Conservation (phyloP, 1,140 invertebrate species). For the Euura saliciscinereae region DNA sequence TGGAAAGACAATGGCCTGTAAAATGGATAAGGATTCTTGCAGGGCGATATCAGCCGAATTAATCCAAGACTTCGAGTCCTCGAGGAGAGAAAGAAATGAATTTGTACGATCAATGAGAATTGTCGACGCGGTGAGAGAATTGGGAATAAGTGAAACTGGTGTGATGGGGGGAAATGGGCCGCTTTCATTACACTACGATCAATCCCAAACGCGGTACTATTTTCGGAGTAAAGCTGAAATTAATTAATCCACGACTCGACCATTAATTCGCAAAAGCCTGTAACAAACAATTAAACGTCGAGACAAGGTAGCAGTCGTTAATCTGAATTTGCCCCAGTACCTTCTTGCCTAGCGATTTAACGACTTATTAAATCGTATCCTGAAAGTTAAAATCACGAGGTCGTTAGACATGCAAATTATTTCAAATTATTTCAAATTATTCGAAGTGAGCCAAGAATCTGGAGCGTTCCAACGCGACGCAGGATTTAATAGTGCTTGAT, state of each 20-base stretch:
- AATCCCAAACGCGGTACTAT: background rate
- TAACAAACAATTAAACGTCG: background rate
- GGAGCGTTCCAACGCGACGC: background rate
- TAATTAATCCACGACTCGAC: conserved; percentile 1
- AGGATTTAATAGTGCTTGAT: conserved; percentile 1
- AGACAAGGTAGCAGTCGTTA: conserved; percentile 5
- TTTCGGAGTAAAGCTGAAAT: background rate
- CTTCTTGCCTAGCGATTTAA: conserved; percentile 1
- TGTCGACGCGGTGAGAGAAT: no score
- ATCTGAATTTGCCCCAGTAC: conserved; percentile 3
- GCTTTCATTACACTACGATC: background rate
- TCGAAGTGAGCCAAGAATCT: background rate
- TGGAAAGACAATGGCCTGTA: background rate
- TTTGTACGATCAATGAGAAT: no score
- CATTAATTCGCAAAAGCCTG: conserved; percentile 1
- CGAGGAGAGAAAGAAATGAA: no score
- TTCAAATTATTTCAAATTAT: conserved; percentile 8
- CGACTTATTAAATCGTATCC: conserved; percentile 4
- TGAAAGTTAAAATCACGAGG: background rate
- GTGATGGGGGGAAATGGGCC: background rate
- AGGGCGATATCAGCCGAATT: background rate
- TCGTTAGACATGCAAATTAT: conserved; percentile 7
- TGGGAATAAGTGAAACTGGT: no score
- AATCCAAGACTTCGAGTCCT: background rate
- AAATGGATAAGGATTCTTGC: background rate